These are phyloP conservation scores for Drosophila leonis DNA, from an alignment of 2,888 invertebrate species.

Conservation along the genomic window DNA sequence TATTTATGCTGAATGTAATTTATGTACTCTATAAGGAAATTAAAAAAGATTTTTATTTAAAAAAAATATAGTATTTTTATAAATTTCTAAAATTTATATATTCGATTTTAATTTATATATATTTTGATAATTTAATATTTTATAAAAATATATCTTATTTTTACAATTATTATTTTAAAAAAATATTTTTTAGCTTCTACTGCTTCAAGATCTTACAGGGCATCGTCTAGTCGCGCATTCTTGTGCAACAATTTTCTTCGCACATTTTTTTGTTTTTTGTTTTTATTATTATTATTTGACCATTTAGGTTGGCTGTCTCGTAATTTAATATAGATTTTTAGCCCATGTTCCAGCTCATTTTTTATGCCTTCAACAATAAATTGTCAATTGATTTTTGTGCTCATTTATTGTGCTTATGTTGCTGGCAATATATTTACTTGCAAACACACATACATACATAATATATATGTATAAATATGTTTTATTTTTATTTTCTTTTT, in stretches of 20 bases:
- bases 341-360: conserved; percentile 44
- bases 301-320: conserved; percentile 72
- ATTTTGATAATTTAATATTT: background rate
- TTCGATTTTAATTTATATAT: background rate
- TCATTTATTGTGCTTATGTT: conserved; percentile 67
- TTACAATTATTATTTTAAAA: background rate
- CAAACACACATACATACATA: conserved; percentile 28
- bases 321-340: conserved; percentile 78
- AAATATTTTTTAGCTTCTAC: background rate
- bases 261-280: conserved; percentile 23
- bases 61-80: too few relatives aligned
- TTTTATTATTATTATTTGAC: conserved; percentile 74
- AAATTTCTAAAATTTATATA: too few relatives aligned
- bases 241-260: fast-evolving
- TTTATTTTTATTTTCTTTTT: conserved; percentile 25
- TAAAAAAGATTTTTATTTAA: too few relatives aligned
- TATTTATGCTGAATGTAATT: too few relatives aligned
- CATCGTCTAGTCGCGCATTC: background rate
- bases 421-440: conserved; percentile 49
- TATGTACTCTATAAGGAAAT: too few relatives aligned
- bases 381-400: conserved; percentile 79
- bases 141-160: background rate
- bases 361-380: conserved; percentile 76
- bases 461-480: conserved; percentile 9
- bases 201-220: background rate